These are phyloP conservation scores for Trogon surrucura DNA, from an alignment of 2,113 vertebrate species.

Conservation along the genomic window DNA sequence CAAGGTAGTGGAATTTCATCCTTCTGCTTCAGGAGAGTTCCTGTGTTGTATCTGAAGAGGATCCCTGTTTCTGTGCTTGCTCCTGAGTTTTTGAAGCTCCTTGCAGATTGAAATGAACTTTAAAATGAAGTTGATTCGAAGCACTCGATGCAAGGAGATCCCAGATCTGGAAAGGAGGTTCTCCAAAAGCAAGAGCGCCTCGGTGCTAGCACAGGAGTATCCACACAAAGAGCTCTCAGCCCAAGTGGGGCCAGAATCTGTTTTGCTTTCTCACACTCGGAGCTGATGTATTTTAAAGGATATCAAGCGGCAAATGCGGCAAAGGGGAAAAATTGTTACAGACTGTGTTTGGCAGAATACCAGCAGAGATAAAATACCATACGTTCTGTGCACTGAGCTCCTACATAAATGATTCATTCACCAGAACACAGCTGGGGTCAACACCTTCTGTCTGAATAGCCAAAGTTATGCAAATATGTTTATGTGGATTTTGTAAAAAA, in stretches of 20 bases:
- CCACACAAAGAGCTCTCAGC: background rate
- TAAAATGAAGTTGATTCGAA: background rate
- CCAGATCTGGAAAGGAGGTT: background rate
- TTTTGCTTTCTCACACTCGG: conserved; percentile 57
- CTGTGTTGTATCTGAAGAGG: background rate
- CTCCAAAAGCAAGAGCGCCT: background rate
- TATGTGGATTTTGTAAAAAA: background rate
- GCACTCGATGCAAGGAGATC: background rate
- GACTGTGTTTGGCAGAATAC: conserved; percentile 54
- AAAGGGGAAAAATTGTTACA: conserved; percentile 64
- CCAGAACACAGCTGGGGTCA: conserved; percentile 44
- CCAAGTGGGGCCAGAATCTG: background rate
- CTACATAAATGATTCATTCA: conserved; percentile 57
- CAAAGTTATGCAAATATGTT: conserved; percentile 57
- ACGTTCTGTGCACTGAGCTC: conserved; percentile 61
- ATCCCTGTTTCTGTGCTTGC: background rate
- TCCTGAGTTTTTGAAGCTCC: background rate
- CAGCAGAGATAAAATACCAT: conserved; percentile 66
- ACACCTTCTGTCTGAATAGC: conserved; percentile 17
- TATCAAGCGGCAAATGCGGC: conserved; percentile 54
- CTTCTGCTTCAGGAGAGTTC: background rate
- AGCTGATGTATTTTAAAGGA: conserved; percentile 39
- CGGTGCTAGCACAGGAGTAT: background rate
- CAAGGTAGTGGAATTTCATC: background rate
- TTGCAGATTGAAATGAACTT: background rate